Evolutionary conservation across 2,797 vertebrate genomes (phyloP).

Genomic region (Lagorchestes hirsutus): DNA sequence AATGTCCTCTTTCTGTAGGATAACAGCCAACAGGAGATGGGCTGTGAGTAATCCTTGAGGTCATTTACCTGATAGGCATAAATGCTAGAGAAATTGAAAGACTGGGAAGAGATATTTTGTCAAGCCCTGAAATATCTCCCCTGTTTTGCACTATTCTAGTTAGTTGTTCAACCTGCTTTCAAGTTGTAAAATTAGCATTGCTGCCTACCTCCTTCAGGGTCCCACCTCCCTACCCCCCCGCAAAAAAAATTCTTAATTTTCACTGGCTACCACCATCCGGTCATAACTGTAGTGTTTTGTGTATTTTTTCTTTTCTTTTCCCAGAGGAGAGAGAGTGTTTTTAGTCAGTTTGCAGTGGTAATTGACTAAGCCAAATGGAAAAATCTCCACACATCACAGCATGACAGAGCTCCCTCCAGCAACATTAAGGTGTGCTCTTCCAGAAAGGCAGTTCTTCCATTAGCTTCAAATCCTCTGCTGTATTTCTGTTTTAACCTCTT

Average conservation of each 20-base stretch:
- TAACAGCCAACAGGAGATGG: background rate
- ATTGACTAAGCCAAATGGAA: background rate
- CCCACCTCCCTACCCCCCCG: background rate
- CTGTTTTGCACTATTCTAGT: background rate
- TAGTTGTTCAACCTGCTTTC: background rate
- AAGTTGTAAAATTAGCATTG: background rate
- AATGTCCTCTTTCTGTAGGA: background rate
- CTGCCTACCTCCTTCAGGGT: background rate
- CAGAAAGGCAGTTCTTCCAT: constrained; percentile 24
- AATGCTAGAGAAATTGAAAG: constrained; percentile 12
- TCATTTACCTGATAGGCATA: constrained; percentile 1
- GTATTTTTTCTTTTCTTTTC: background rate
- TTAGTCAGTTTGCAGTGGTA: background rate
- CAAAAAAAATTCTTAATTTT: background rate
- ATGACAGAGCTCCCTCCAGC: background rate
- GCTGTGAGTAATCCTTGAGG: background rate
- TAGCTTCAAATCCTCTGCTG: constrained; percentile 11
- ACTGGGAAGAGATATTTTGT: constrained; percentile 11
- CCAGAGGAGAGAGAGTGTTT: background rate
- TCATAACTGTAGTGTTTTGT: background rate
- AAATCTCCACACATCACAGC: background rate
- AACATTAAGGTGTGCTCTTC: background rate
- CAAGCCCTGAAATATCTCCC: background rate
- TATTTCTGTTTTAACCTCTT: constrained; percentile 4
- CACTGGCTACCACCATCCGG: background rate